Evolutionary conservation across 2,797 vertebrate species (phyloP), one percentile per base, ranked within the genome.

Genomic region (Gymnoscopelus braueri): DNA sequence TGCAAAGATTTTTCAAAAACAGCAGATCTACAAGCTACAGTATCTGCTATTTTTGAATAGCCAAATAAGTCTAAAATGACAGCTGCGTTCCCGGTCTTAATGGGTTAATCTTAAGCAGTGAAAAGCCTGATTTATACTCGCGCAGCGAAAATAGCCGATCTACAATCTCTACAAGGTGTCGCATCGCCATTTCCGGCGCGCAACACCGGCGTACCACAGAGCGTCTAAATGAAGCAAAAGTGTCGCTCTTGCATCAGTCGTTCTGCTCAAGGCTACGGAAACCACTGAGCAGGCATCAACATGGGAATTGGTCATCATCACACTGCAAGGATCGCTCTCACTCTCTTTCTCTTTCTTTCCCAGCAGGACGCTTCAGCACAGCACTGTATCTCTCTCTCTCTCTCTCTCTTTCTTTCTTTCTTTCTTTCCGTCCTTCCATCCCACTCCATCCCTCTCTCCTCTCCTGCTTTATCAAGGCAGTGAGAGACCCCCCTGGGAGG

Each of bases 401-500:
- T 35, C 32, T 44, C 52, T 44, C 2, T 44, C 63, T 65, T 32
- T 44, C 63, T 26, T n/a, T 65, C 32, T 35, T 4, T 35, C 32
- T 29, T 3, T 69, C 50, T 5, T n/a, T 87, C 84, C 80, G 69
- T 68, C 58, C 64, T 32, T 83, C 65, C 50, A 65, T 70, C 80
- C 11, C 53, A 48, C 47, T 50, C 62, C n/a, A 57, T 32, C 55
- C 44, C 52, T 51, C 58, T 51, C 49, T 14, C 63, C 52, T 72
- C 24, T 63, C 50, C 49, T 72, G 67, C 85, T 86, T 85, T 85
- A 88, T 89, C 84, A 75, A 86, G 80, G 80, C 82, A 80, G 59
- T 14, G 78, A 88, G 78, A 88, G 86, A 89, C 87, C 90, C 91
- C 65, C 82, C 78, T 83, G 90, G 89, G 90, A 92, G 89, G 80